A percentile compares a stretch with the other conserved stretches of the same genome.
Conservation (phyloP, 2,888 invertebrate genomes). For the Acleris holmiana region DNA sequence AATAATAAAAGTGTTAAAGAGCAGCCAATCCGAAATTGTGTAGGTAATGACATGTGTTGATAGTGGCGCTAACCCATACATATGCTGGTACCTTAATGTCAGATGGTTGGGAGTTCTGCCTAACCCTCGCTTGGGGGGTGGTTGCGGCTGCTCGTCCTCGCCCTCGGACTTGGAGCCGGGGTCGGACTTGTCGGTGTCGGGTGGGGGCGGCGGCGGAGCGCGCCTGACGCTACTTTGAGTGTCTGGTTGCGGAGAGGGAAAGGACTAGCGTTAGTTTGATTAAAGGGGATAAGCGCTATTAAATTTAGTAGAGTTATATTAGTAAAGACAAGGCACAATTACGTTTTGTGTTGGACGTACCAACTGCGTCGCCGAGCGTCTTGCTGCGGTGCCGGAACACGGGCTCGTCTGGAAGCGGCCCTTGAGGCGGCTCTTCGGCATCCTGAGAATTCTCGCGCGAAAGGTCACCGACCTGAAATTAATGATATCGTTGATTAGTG, state of each 20-base stretch:
- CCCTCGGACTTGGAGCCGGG: slow-evolving; percentile 94
- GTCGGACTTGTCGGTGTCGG: slow-evolving; percentile 80
- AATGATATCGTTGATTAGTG: not conserved
- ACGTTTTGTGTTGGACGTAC: slow-evolving; percentile 64
- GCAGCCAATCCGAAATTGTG: slow-evolving; percentile 49
- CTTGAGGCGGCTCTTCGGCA: slow-evolving; percentile 81
- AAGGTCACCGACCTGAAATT: slow-evolving; percentile 86
- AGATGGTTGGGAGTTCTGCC: slow-evolving; percentile 97
- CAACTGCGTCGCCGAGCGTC: slow-evolving; percentile 94
- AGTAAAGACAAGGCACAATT: slow-evolving; percentile 22
- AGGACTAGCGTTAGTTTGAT: slow-evolving; percentile 31
- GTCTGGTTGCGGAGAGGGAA: slow-evolving; percentile 29
- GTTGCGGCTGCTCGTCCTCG: slow-evolving; percentile 91
- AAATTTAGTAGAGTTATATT: slow-evolving; percentile 1
- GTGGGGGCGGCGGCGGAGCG: slow-evolving; percentile 62
- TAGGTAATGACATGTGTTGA: slow-evolving; percentile 55
- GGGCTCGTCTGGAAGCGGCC: slow-evolving; percentile 62
- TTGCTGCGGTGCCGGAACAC: slow-evolving; percentile 93
- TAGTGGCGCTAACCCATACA: slow-evolving; percentile 64
- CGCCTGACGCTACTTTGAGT: slow-evolving; percentile 57
- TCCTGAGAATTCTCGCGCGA: slow-evolving; percentile 89
- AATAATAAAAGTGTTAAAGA: slow-evolving; percentile 41
- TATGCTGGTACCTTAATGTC: slow-evolving; percentile 88
- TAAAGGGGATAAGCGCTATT: slow-evolving; percentile 35
- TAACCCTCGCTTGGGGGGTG: slow-evolving; percentile 87